Evolutionary conservation across 2,888 invertebrate species (phyloP).

Genomic region (Calliphora vomitoria): DNA sequence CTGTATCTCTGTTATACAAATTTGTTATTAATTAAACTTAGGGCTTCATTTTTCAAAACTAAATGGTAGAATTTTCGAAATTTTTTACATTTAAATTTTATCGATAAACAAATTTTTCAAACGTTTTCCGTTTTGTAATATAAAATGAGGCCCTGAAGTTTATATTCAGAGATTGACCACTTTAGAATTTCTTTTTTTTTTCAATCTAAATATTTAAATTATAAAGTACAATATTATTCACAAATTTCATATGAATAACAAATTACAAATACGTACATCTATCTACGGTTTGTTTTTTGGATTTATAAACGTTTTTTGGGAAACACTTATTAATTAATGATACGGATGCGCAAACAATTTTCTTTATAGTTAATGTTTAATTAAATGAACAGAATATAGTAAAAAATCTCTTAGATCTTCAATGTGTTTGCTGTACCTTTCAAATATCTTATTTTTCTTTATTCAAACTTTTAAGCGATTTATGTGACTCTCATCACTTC

Average conservation of each 20-base stretch:
- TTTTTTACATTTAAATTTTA: too few species aligned
- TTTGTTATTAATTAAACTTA: too few species aligned
- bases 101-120: too few species aligned
- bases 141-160: too few species aligned
- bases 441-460: background rate
- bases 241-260: slow-evolving; percentile 51
- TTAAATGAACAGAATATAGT: slow-evolving; percentile 4
- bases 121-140: too few species aligned
- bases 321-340: slow-evolving; percentile 44
- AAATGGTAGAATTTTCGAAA: too few species aligned
- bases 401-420: background rate
- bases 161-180: too few species aligned
- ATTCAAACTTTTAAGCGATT: background rate
- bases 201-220: too few species aligned
- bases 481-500: too few species aligned
- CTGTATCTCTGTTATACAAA: too few species aligned
- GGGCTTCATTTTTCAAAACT: too few species aligned
- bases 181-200: too few species aligned
- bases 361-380: slow-evolving; percentile 15
- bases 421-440: background rate
- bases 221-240: slow-evolving; percentile 14
- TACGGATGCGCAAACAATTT: slow-evolving; percentile 66
- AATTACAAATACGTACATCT: slow-evolving; percentile 62
- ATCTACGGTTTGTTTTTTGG: slow-evolving; percentile 50
- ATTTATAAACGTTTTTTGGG: slow-evolving; percentile 30